A percentile compares a stretch with the other conserved stretches of the same genome.
These are phyloP conservation scores for Nannobrachium achirus DNA, from an alignment of 2,113 vertebrate species.

Conservation along the genomic window DNA sequence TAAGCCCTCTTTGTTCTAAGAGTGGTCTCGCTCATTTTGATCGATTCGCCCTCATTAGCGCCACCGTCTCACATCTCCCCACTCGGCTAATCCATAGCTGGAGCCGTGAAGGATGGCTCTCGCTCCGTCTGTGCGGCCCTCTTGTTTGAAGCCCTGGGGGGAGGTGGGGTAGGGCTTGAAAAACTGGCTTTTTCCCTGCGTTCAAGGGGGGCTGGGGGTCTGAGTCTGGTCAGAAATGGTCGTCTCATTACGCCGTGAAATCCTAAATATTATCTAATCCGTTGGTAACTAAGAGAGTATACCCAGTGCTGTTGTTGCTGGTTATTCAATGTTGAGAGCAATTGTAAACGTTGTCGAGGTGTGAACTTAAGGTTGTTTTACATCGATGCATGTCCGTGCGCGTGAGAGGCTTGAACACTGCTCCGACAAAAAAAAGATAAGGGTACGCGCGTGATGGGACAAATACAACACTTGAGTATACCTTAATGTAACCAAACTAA, in stretches of 20 bases:
- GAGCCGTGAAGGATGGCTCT: conserved; percentile 23
- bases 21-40: conserved; percentile 41
- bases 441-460: no score
- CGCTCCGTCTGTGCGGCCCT: conserved; percentile 23
- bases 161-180: not conserved
- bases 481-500: no score
- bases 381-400: no score
- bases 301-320: no score
- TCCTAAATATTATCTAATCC: no score
- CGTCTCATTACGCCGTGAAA: conserved; percentile 11
- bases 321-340: no score
- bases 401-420: no score
- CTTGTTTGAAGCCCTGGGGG: conserved; percentile 29
- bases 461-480: no score
- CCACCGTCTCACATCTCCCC: conserved; percentile 26
- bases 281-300: no score
- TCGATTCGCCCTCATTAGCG: conserved; percentile 52
- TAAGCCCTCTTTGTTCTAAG: conserved; percentile 48
- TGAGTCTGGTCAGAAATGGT: conserved; percentile 35
- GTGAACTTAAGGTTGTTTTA: no score
- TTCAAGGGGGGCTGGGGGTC: conserved; percentile 23
- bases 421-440: no score
- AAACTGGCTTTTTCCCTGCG: not conserved
- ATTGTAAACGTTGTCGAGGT: no score
- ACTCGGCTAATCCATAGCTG: conserved; percentile 51